Percentiles rank a stretch among this genome's conserved stretches.
Conservation (phyloP, 2,888 invertebrate species). For the Ormyrus pomaceus region DNA sequence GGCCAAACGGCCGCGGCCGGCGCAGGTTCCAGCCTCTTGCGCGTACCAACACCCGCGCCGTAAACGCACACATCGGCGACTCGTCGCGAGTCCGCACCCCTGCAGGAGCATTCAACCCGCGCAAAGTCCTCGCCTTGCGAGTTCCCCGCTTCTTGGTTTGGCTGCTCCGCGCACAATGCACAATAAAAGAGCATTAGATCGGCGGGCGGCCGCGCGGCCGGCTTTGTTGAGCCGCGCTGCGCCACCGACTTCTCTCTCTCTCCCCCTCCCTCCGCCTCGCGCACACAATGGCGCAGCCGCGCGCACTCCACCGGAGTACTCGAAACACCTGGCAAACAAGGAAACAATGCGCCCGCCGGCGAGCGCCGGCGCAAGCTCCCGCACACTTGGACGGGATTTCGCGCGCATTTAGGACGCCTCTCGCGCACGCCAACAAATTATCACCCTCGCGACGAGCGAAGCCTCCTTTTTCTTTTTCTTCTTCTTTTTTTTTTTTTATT, state of each 20-base stretch:
- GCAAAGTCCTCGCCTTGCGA: constrained; percentile 57
- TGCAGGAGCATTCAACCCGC: constrained; percentile 53
- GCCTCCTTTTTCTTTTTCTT: not conserved
- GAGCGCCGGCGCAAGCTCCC: constrained; percentile 30
- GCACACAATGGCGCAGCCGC: constrained; percentile 70
- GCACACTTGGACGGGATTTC: constrained; percentile 72
- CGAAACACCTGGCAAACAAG: constrained; percentile 75
- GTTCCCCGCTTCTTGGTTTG: constrained; percentile 60
- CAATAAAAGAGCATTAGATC: constrained; percentile 76
- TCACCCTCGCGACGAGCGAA: constrained; percentile 61
- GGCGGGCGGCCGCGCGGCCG: constrained; percentile 67
- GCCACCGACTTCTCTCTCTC: constrained; percentile 66
- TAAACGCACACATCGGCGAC: constrained; percentile 22
- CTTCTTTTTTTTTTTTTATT: not conserved
- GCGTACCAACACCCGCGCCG: constrained; percentile 6
- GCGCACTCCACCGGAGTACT: constrained; percentile 69
- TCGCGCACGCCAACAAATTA: constrained; percentile 71
- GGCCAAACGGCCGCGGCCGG: constrained; percentile 48
- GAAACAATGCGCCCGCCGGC: constrained; percentile 71
- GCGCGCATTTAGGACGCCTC: constrained; percentile 71
- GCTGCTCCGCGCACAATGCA: constrained; percentile 68
- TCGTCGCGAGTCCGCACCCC: constrained; percentile 42
- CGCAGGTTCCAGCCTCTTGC: constrained; percentile 15
- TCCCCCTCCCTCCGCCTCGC: constrained; percentile 54
- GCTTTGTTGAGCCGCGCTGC: constrained; percentile 72